A percentile compares a stretch with the other conserved stretches of the same genome.
These are phyloP conservation scores for Paramacrobiotus metropolitanus DNA, from an alignment of 1,140 invertebrate genomes.

Conservation along the genomic window DNA sequence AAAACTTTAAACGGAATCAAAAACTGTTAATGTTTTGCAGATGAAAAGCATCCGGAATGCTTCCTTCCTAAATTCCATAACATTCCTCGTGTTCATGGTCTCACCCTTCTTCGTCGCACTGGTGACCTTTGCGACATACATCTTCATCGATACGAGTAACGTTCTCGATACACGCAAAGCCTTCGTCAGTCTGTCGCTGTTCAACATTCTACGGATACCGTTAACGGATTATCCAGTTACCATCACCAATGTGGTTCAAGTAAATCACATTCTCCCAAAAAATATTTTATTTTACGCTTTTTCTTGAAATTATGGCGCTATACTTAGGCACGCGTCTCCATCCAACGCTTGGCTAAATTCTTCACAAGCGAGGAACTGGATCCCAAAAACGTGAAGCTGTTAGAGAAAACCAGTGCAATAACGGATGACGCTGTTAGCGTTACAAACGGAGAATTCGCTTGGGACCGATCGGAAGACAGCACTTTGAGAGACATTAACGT, in stretches of 20 bases:
- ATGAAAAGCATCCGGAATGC: slow-evolving; percentile 12
- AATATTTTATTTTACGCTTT: too few species aligned
- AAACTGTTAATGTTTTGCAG: too few species aligned
- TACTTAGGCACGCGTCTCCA: too few species aligned
- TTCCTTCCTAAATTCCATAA: slow-evolving; percentile 1
- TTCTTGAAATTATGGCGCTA: too few species aligned
- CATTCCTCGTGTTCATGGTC: slow-evolving; percentile 7
- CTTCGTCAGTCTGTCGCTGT: slow-evolving; percentile 19
- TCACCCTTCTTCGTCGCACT: slow-evolving; percentile 26
- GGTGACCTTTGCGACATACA: slow-evolving; percentile 72
- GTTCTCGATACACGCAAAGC: slow-evolving; percentile 64
- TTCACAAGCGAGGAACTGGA: slow-evolving; percentile 20
- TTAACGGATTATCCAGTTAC: slow-evolving; percentile 12
- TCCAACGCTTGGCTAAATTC: slow-evolving; percentile 21
- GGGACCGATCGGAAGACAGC: slow-evolving; percentile 9
- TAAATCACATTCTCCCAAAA: too few species aligned
- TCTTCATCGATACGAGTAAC: slow-evolving; percentile 36
- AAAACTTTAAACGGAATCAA: too few species aligned
- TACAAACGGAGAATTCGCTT: slow-evolving; percentile 10
- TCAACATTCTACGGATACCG: slow-evolving; percentile 17
- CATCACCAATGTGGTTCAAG: slow-evolving; percentile 20
- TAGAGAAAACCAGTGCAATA: neutral
- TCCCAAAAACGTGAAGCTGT: slow-evolving; percentile 15
- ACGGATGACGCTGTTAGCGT: slow-evolving; percentile 7
- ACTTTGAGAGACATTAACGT: slow-evolving; percentile 12